phyloP scores from a whole-genome alignment of 1,140 invertebrate species.

The Berghia stephanieae region DNA sequence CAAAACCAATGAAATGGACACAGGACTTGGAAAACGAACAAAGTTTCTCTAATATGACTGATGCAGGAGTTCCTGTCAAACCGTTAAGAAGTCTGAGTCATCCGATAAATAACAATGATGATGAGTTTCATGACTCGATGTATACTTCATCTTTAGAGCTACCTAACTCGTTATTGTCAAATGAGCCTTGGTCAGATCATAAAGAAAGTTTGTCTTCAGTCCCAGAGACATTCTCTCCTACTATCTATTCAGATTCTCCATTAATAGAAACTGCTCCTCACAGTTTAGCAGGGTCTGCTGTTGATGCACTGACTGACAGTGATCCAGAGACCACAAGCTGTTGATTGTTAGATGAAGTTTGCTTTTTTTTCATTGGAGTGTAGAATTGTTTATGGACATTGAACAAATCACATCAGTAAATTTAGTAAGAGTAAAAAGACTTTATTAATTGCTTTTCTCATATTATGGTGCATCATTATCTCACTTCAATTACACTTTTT shows the following conservation, averaged over 20 bases:
- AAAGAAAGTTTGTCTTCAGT: not conserved
- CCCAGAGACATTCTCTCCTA: not conserved
- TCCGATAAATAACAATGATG: not conserved
- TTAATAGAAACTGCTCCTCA: no score
- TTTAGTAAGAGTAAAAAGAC: no score
- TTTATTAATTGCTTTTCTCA: no score
- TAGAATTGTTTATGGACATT: no score
- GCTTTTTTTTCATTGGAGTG: no score
- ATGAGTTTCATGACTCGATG: no score
- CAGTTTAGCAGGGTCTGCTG: not conserved
- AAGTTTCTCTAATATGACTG: not conserved
- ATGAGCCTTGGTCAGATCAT: not conserved
- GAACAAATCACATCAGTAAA: no score
- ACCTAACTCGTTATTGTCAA: no score
- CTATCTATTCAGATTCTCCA: not conserved
- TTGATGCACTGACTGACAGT: constrained; percentile 30
- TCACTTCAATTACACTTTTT: no score
- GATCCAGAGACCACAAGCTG: not conserved
- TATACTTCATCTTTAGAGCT: no score
- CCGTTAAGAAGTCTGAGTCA: not conserved
- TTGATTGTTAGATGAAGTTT: no score
- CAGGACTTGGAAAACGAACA: constrained; percentile 18
- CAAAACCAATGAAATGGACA: not conserved
- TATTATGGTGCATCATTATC: no score
- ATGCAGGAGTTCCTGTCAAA: not conserved